Conservation (phyloP, 1,140 invertebrate genomes). For the Acromyrmex heyeri region DNA sequence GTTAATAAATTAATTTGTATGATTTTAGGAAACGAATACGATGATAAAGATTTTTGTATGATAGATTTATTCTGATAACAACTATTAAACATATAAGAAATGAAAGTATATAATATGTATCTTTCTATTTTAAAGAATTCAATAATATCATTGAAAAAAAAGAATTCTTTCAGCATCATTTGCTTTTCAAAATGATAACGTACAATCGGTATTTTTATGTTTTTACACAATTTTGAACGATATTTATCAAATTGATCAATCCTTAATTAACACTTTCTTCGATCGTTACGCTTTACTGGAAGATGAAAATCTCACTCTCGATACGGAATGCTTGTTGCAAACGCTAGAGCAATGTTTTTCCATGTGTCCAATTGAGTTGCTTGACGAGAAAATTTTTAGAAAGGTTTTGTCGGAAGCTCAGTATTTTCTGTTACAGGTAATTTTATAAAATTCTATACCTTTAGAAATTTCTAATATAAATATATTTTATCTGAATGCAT, state of each 20-base stretch:
- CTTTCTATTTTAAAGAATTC: background rate
- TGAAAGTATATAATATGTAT: background rate
- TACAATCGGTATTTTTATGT: background rate
- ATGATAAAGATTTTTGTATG: background rate
- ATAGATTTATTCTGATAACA: background rate
- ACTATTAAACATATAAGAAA: background rate
- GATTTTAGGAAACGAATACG: background rate
- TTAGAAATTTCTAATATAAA: background rate
- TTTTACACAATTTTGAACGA: slow-evolving; percentile 25
- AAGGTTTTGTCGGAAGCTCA: slow-evolving; percentile 72
- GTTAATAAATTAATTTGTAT: slow-evolving; percentile 9
- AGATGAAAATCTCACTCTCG: slow-evolving; percentile 61
- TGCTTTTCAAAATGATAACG: background rate
- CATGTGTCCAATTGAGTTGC: slow-evolving; percentile 66
- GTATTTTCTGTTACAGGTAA: slow-evolving; percentile 78
- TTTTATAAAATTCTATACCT: slow-evolving; percentile 8
- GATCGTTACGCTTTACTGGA: slow-evolving; percentile 73
- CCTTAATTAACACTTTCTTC: slow-evolving; percentile 71
- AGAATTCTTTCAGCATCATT: background rate
- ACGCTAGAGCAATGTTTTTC: slow-evolving; percentile 74
- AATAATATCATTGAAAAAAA: background rate
- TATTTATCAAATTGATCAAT: background rate
- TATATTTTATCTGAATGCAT: background rate
- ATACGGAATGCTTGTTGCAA: slow-evolving; percentile 65
- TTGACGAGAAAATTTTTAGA: slow-evolving; percentile 76